Evolutionary conservation across 1,140 invertebrate genomes (phyloP), one percentile per base, ranked within the genome.

Genomic region (Lordiphosa collinella): DNA sequence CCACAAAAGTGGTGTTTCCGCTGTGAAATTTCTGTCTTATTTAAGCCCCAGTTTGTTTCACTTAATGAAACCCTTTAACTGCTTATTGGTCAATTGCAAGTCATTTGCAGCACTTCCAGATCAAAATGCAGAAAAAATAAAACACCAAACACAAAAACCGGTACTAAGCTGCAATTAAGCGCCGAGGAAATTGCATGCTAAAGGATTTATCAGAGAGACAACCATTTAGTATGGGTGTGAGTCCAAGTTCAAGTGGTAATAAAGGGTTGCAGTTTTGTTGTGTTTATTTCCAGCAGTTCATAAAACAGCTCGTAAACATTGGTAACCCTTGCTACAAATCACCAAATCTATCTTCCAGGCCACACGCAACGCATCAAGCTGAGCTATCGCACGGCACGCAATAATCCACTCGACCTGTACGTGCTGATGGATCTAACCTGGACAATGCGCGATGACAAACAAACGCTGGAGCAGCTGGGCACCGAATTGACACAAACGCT

Each of bases 401-500:
- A 97, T 88, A 97, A 97, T 90, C 96, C 96, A 1, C 91, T 98
- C n/a, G 96, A 98, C 89, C 90, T 98, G 6, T 98, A 98, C 88
- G 97, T 96, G 76, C 89, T 98, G 31, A 96, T 97, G 94, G 96
- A 98, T 88, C 89, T 97, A 8, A 97, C 95, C 4, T 94, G 94
- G 90, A 96, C 95, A 3, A 98, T 98, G 96, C 91, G 91, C 67
- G 94, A 96, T 70, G 95, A 97, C 74, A 95, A 97, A 76, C 91
- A 94, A 3, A 96, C 95, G 6, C 78, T 98, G 16, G 92, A 93
- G 2, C 90, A 91, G 22, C 84, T 98, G n/a, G 94, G 95, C n/a
- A 90, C 89, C 9, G 90, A 92, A 48, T 91, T 97, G 37, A 92
- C 91, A 10, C 62, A 87, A 9, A 88, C 90, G 18, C 90, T 97